Base-by-base conservation (phyloP, 2,888 invertebrate genomes). In the Catocala sponsa region DNA sequence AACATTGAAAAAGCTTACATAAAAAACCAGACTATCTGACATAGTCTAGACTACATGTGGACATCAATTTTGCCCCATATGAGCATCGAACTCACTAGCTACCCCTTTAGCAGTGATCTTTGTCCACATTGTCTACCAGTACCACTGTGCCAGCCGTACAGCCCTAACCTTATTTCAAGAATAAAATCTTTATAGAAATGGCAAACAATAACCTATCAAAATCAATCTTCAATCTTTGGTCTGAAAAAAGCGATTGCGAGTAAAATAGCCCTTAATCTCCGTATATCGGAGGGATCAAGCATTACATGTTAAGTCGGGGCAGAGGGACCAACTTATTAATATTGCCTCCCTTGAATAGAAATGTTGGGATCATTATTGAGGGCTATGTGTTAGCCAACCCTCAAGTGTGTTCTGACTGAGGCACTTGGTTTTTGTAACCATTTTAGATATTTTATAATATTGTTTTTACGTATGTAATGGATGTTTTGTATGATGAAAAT, bases 341-440 rank as follows among this genome's bases (percentile, higher is more conserved):
- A 83, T 81, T 80, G 75, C 71, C 74, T 71, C 76, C 71, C 77
- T 75, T 84, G 79, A 84, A 84, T 84, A 78, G 84, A 82, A 79
- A 79, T 80, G 80, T 76, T 70, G 74, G 63, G 59, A 71, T 80
- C 82, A 81, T 81, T 85, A 85, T 79, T 78, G 75, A 73, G 75
- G 73, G 72, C 68, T 73, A 72, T 78, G 70, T 73, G 68, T 76
- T 75, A 80, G 81, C 66, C 69, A 69, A 74, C 67, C 70, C 64
- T 71, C 49, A 47, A 11, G 50, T 25, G 6, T 50, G 81, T 78
- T 78, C 80, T 43, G 6, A 81, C 53, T 75, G n/a, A 50, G 69
- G 33, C 59, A 53, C 55, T 47, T 41, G 10, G 25, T 25, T 35
- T 44, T 5, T 13, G 11, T 15, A 33, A 15, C 11, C 6, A 13